A percentile compares a stretch with the other conserved stretches of the same genome.
phyloP scores from a whole-genome alignment of 1,140 invertebrate genomes.

The Drosophila sulfurigaster region DNA sequence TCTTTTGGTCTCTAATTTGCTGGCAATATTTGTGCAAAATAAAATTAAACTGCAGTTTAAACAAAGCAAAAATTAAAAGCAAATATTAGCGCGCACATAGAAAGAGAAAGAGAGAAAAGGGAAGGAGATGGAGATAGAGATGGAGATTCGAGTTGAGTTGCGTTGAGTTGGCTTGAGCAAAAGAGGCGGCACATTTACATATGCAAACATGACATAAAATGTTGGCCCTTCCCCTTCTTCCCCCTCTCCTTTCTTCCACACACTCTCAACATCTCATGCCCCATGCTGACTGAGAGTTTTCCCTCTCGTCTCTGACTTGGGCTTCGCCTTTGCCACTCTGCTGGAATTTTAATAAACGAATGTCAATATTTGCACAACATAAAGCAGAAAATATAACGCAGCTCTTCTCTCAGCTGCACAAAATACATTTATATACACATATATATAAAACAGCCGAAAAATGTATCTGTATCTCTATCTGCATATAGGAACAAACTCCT shows the following conservation, averaged over 20 bases:
- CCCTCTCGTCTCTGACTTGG: constrained; percentile 33
- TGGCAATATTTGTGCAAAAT: constrained; percentile 80
- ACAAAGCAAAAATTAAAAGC: constrained; percentile 83
- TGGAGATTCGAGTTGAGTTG: neutral
- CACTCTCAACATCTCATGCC: constrained; percentile 25
- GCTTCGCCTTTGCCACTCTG: constrained; percentile 64
- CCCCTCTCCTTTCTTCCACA: neutral
- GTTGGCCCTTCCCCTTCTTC: constrained; percentile 29
- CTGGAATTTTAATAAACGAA: constrained; percentile 83
- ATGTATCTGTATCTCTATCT: neutral
- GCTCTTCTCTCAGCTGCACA: constrained; percentile 31
- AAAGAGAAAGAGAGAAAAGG: constrained; percentile 29
- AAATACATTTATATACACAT: constrained; percentile 23
- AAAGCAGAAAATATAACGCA: constrained; percentile 80
- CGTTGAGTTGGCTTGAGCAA: neutral
- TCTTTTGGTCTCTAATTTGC: constrained; percentile 72
- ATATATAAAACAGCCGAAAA: neutral
- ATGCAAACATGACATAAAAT: constrained; percentile 82
- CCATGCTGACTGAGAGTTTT: constrained; percentile 33
- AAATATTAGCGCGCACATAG: constrained; percentile 68
- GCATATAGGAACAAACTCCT: constrained; percentile 13
- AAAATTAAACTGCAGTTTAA: constrained; percentile 84
- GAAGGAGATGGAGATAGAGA: constrained; percentile 17
- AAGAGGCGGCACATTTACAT: constrained; percentile 68
- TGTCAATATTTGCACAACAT: constrained; percentile 83